Percentiles rank a stretch among this genome's conserved stretches.
phyloP scores from a whole-genome alignment of 2,888 invertebrate species.

The Pterostichus niger region DNA sequence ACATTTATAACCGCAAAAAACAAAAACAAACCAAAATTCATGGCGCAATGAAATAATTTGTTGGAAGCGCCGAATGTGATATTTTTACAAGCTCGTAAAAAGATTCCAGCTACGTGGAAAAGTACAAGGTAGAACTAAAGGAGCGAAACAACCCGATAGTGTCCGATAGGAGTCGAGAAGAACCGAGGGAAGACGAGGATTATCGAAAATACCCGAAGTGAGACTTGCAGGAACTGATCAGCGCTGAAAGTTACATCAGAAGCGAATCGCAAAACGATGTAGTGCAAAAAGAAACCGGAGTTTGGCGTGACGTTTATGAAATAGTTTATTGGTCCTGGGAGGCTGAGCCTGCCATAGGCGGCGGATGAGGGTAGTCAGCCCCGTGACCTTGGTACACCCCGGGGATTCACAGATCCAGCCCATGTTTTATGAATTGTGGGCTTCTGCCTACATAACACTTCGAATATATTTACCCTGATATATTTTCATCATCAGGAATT shows the following conservation, averaged over 20 bases:
- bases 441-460: constrained; percentile 23
- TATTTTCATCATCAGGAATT: constrained; percentile 14
- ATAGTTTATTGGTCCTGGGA: constrained; percentile 66
- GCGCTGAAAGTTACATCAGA: constrained; percentile 58
- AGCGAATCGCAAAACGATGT: constrained; percentile 65
- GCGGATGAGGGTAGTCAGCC: constrained; percentile 39
- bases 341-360: constrained; percentile 35
- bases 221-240: constrained; percentile 54
- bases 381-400: constrained; percentile 34
- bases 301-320: constrained; percentile 63
- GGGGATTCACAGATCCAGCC: constrained; percentile 12
- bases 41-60: constrained; percentile 59
- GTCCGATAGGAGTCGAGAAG: background rate
- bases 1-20: constrained; percentile 41
- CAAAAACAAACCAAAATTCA: constrained; percentile 49
- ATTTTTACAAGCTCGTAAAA: constrained; percentile 58
- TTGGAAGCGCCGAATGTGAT: constrained; percentile 46
- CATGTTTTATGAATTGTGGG: constrained; percentile 55
- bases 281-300: constrained; percentile 61
- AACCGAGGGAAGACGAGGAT: background rate
- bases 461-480: constrained; percentile 24
- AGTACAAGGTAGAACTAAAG: constrained; percentile 11
- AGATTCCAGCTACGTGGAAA: constrained; percentile 43
- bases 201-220: constrained; percentile 12
- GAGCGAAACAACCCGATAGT: constrained; percentile 4